Evolutionary conservation across 2,797 vertebrate genomes (phyloP), one percentile per base, ranked within the genome.

Genomic region (Sphenopsis melanotis): DNA sequence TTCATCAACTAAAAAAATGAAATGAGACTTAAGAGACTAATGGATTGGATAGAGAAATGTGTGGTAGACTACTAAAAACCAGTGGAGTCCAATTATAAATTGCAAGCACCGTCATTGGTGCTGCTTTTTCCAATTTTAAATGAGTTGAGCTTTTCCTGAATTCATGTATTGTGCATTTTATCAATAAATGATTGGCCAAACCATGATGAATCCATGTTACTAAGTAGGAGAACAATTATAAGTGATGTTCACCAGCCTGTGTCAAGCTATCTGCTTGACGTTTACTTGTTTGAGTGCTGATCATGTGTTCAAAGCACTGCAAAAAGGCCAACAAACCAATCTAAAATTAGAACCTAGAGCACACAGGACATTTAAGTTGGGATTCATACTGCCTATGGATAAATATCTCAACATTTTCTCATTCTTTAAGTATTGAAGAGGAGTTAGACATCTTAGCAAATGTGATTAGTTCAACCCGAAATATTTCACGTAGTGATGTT

Each of bases 51-150:
- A 39, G 15, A 80, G 55, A 52, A 77, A 70, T 27, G 15, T 72
- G 11, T 84, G 34, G 29, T 78, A 44, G 53, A 46, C 27, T 52
- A 4, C 34, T 29, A 12, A 14, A 32, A 64, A 75, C 37, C 7
- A 60, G 19, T n/a, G 27, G 29, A 53, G 11, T 74, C 30, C 17
- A 46, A 3, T 39, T 63, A 71, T 29, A 77, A 70, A 30, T 70
- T 47, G 3, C 12, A 60, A n/a, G 24, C 3, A 17, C 44, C 0
- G 4, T 39, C 27, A 46, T 0, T 2, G 2, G 10, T 63, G 23
- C 55, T 84, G 6, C 36, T 52, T 47, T 82, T 78, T 53, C 36
- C 61, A 30, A 29, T 88, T 64, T 68, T 56, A 50, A 61, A 27
- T 50, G 12, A 80, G 23, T 23, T 70, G 56, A 57, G 5, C 52